Evolutionary conservation across 2,797 vertebrate genomes (phyloP).

Genomic region (Picus viridis): DNA sequence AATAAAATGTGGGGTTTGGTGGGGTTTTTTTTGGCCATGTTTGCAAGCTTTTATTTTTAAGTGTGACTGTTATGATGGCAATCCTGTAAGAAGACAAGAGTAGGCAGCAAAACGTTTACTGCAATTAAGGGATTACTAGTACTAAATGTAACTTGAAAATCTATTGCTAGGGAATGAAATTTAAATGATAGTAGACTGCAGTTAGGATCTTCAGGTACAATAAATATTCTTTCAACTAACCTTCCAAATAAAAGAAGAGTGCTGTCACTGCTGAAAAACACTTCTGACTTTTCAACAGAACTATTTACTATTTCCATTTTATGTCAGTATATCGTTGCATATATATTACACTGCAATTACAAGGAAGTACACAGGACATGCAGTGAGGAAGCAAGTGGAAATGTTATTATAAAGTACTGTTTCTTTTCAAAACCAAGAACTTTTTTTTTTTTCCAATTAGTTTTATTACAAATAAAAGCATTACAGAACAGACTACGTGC

Average conservation of each 20-base stretch:
- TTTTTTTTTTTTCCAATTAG: accelerated
- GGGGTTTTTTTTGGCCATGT: neutral
- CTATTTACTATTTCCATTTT: neutral
- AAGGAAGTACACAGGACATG: neutral
- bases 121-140: neutral
- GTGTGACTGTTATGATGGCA: neutral
- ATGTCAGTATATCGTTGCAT: neutral
- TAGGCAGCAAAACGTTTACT: neutral
- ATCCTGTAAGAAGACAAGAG: neutral
- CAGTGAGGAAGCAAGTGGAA: neutral
- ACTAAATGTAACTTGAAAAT: neutral
- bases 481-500: neutral
- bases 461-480: neutral
- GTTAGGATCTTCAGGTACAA: neutral
- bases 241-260: neutral
- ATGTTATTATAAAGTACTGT: neutral
- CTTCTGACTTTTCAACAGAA: neutral
- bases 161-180: neutral
- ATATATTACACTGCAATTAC: neutral
- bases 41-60: neutral
- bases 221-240: neutral
- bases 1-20: neutral
- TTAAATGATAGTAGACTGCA: neutral
- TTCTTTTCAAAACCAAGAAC: neutral
- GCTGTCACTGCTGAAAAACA: neutral